Evolutionary conservation across 92 coral and sea anemone genomes (phyloP), one percentile per base, ranked within the genome.

Genomic region (Plumapathes pennacea): DNA sequence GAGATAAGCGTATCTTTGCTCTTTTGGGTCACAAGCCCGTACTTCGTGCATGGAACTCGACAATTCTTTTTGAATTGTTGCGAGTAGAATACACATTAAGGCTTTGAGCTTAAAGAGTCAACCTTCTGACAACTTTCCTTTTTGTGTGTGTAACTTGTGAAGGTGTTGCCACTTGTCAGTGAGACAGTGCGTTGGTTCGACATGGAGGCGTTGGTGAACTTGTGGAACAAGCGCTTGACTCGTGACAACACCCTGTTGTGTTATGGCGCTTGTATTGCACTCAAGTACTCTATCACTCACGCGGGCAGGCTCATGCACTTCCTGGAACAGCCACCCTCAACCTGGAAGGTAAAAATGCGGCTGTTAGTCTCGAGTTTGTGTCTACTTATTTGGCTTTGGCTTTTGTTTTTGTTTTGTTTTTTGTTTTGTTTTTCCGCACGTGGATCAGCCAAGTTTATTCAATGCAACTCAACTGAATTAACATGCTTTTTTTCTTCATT

Each of bases 141-240:
- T 38, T 46, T 19, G 21, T 43, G 5, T 21, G 5, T 38, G 13
- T 27, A 19, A 5, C 14, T 43, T 21, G 32, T 32, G 10, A 31
- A 90, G 97, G 88, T 91, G 36, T 61, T 91, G 29, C 97, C 97
- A 1, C 57, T 91, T 18, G 90, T 85, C 9, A 80, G 96, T 10
- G 97, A 91, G 67, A 85, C 89, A 19, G 63, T 91, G 28, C 88
- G 97, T 38, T 91, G 97, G 97, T 91, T 91, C 68, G 89, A 91
- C 49, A 88, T 91, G 55, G 71, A 79, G 29, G 81, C 90, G 7
- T 60, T 91, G 25, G 91, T 74, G 66, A 82, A 83, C 34, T 64
- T 91, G 11, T 91, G 97, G 97, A 69, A 89, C 32, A 73, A 67
- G 26, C 86, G 62, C 45, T 71, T 91, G 20, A 64, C 91, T 1